Conservation (phyloP, 53 echinoderm and acorn worm genomes). For the Antedon mediterranea region DNA sequence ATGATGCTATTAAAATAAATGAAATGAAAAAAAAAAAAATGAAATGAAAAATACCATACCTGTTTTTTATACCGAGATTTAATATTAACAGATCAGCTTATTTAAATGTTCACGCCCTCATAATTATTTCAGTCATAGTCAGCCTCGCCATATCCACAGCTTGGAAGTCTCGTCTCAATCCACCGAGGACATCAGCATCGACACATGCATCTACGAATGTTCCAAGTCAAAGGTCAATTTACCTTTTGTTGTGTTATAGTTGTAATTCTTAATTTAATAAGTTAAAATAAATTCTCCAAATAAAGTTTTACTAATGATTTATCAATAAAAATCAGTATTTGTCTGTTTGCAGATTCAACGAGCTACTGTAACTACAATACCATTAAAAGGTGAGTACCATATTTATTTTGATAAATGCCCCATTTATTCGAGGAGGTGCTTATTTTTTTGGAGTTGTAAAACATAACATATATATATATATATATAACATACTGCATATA, state of each 20-base stretch:
- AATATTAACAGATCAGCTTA: too few relatives aligned
- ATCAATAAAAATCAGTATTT: too few relatives aligned
- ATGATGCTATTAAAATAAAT: too few relatives aligned
- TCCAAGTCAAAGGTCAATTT: constrained; percentile 61
- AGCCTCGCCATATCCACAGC: constrained; percentile 84
- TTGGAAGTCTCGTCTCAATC: constrained; percentile 46
- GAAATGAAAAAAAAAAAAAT: too few relatives aligned
- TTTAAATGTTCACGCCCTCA: too few relatives aligned
- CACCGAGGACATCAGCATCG: constrained; percentile 36
- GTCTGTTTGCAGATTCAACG: constrained; percentile 57
- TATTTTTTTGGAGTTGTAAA: too few relatives aligned
- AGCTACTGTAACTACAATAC: constrained; percentile 78
- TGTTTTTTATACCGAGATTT: constrained; percentile 23
- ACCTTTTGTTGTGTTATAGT: neutral
- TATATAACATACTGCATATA: too few relatives aligned
- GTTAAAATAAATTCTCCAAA: neutral
- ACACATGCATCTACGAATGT: constrained; percentile 92
- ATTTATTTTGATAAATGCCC: too few relatives aligned
- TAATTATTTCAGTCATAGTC: constrained; percentile 17
- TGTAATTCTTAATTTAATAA: neutral
- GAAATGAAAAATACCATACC: too few relatives aligned
- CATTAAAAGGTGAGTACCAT: constrained; percentile 53
- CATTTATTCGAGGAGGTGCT: too few relatives aligned
- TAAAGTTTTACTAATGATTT: too few relatives aligned
- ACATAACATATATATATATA: too few relatives aligned